A percentile compares a stretch with the other conserved stretches of the same genome.
Evolutionary conservation across 2,113 vertebrate genomes (phyloP).

Genomic region (Platysteira castanea): DNA sequence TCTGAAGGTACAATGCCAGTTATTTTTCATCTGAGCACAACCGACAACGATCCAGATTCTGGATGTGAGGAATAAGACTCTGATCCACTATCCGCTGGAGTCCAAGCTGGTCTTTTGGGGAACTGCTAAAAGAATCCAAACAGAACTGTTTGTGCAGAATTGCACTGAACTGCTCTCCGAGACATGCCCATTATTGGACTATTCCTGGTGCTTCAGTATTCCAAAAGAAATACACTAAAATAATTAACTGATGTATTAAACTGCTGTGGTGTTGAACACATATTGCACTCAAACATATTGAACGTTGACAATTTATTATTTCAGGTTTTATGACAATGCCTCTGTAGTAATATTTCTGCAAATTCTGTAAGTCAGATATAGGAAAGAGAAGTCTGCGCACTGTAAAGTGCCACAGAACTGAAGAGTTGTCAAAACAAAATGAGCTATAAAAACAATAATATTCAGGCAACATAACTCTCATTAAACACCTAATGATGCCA

Average conservation of each 20-base stretch:
- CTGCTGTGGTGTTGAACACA: not conserved
- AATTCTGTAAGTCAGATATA: not conserved
- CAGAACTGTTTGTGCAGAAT: not conserved
- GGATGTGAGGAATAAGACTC: not conserved
- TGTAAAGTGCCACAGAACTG: not conserved
- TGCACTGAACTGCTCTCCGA: not conserved
- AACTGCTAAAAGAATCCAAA: not conserved
- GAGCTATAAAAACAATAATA: constrained; percentile 32
- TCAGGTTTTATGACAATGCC: constrained; percentile 2
- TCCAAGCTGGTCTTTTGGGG: not conserved
- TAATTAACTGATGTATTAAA: constrained; percentile 23
- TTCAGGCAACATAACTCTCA: constrained; percentile 36
- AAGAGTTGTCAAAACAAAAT: constrained; percentile 47
- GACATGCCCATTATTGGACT: not conserved
- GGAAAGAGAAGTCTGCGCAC: not conserved
- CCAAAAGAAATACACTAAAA: not conserved
- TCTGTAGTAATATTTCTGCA: not conserved
- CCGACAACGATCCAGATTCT: not conserved
- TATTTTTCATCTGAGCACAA: not conserved
- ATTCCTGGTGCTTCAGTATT: not conserved
- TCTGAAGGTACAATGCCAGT: not conserved
- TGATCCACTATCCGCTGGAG: not conserved
- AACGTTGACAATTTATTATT: constrained; percentile 10
- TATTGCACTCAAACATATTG: not conserved
- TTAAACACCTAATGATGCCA: constrained; percentile 65